Evolutionary conservation across 1,140 invertebrate species (phyloP).

Genomic region (Bicyclus anynana): DNA sequence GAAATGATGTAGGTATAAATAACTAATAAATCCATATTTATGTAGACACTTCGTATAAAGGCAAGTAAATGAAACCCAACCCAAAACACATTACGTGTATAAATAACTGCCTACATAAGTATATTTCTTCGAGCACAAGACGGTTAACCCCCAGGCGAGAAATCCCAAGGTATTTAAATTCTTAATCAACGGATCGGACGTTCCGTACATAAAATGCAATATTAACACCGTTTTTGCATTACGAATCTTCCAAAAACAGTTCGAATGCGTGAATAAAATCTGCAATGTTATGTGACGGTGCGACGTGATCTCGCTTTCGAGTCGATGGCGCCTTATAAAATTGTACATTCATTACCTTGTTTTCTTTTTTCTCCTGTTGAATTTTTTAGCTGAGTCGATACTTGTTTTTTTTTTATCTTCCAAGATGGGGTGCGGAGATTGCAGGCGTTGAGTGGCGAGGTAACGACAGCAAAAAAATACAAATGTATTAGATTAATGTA

Average conservation of each 20-base stretch:
- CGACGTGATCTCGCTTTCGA: constrained; percentile 43
- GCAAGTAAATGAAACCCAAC: constrained; percentile 28
- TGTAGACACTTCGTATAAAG: constrained; percentile 4
- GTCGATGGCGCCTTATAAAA: constrained; percentile 54
- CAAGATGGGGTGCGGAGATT: constrained; percentile 65
- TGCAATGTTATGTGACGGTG: constrained; percentile 58
- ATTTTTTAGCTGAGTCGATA: constrained; percentile 58
- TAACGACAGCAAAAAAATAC: constrained; percentile 47
- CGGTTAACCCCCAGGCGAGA: constrained; percentile 32
- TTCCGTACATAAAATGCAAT: constrained; percentile 57
- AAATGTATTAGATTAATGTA: constrained; percentile 13
- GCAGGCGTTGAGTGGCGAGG: constrained; percentile 47
- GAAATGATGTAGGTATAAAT: neutral
- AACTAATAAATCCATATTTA: constrained; percentile 5
- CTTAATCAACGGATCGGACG: constrained; percentile 53
- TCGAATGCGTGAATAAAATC: constrained; percentile 55
- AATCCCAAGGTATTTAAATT: constrained; percentile 45
- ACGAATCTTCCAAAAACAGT: constrained; percentile 51
- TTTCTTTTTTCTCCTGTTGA: constrained; percentile 40
- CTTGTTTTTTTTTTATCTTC: constrained; percentile 50
- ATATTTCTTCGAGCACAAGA: constrained; percentile 28
- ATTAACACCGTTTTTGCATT: constrained; percentile 66
- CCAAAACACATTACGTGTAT: constrained; percentile 30
- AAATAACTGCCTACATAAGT: constrained; percentile 33
- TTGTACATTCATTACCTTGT: constrained; percentile 56